These are phyloP conservation scores for Varanus salvator DNA, from an alignment of 2,113 vertebrate genomes.

Conservation along the genomic window DNA sequence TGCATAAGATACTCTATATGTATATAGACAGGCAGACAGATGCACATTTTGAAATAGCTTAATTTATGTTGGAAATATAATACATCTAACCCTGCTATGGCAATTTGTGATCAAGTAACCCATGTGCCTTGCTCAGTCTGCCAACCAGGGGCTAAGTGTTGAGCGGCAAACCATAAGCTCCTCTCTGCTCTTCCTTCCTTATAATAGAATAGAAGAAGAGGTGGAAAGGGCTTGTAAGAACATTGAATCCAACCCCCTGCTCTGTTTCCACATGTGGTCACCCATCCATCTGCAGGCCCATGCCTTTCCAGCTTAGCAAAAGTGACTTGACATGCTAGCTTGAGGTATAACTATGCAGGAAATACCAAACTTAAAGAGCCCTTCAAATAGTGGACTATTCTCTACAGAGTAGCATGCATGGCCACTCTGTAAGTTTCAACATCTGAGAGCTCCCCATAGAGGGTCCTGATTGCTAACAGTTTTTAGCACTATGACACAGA, in stretches of 20 bases:
- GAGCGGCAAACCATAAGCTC: neutral
- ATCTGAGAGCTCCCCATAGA: neutral
- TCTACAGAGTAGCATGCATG: neutral
- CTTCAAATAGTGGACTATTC: neutral
- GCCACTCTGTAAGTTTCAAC: neutral
- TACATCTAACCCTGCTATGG: neutral
- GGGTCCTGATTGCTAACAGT: neutral
- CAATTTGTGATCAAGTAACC: too few species aligned
- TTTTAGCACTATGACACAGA: too few species aligned
- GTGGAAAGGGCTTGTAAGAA: too few species aligned
- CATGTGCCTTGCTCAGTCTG: neutral
- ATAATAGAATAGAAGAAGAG: too few species aligned
- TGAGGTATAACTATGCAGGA: too few species aligned
- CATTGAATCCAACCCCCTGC: too few species aligned
- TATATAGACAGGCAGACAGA: neutral
- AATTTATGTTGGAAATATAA: neutral
- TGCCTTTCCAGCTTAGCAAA: too few species aligned
- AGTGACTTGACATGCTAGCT: too few species aligned
- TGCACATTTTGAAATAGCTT: neutral
- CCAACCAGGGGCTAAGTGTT: neutral
- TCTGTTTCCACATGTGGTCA: too few species aligned
- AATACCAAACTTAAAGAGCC: neutral
- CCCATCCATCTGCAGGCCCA: too few species aligned
- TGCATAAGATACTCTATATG: neutral
- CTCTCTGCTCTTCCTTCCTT: neutral